phyloP scores from a whole-genome alignment of 1,140 invertebrate genomes.

The Zophobas morio region DNA sequence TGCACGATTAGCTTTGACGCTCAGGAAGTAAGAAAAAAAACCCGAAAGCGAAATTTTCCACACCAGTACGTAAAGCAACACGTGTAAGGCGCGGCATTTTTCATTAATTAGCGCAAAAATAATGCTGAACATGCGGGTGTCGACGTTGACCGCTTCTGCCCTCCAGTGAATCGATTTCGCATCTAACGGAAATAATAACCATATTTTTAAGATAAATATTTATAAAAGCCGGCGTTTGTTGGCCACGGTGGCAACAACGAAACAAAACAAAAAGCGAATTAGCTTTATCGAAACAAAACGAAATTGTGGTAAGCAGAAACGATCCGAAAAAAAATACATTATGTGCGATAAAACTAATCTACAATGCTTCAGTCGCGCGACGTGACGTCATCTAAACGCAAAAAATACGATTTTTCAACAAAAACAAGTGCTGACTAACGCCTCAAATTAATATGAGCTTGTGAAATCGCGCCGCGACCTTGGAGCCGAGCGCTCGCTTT shows the following conservation, averaged over 20 bases:
- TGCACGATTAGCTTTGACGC: no score
- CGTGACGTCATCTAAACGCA: constrained; percentile 14
- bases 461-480: constrained; percentile 26
- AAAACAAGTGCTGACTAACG: constrained; percentile 36
- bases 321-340: constrained; percentile 10
- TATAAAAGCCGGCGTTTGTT: constrained; percentile 21
- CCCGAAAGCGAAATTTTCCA: no score
- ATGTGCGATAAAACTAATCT: constrained; percentile 26
- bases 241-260: constrained; percentile 6
- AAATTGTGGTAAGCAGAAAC: constrained; percentile 5
- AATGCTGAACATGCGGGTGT: constrained; percentile 3
- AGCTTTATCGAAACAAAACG: constrained; percentile 25
- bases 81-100: constrained; percentile 10
- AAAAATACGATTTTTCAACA: constrained; percentile 36
- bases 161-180: not conserved
- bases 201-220: constrained; percentile 23
- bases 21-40: no score
- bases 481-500: constrained; percentile 23
- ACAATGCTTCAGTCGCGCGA: not conserved
- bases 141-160: not conserved
- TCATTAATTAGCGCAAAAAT: not conserved
- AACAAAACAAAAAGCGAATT: constrained; percentile 25
- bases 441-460: constrained; percentile 37
- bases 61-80: not conserved
- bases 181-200: constrained; percentile 31